Evolutionary conservation across 1,140 invertebrate species (phyloP), one percentile per base, ranked within the genome.

Genomic region (Halictus rubicundus): DNA sequence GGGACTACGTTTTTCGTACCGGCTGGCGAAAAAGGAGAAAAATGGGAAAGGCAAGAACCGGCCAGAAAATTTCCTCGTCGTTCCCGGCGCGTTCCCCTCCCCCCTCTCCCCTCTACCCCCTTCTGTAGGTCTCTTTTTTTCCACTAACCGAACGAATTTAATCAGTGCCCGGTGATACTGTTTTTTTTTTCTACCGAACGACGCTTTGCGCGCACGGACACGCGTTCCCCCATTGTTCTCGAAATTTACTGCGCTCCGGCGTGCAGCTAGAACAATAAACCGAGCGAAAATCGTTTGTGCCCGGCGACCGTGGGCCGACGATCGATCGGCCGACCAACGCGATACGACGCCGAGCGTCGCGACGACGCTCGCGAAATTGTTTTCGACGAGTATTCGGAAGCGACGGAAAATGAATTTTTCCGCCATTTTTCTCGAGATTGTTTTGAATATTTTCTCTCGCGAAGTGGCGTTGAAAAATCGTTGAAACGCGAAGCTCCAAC

Each of bases 101-200:
- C 19, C 16, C 1, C 1, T 4, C 32, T n/a, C 27, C 8, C 39
- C 39, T 32, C 32, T 32, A n/a, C n/a, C 32, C 32, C 0, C 32
- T 32, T 3, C n/a, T n/a, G n/a, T n/a, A 9, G 10, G 42, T 42
- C 42, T 42, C 42, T 42, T 42, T 42, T 42, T 46, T 23, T 25
- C 49, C 49, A 16, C 7, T 19, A 5, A 12, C 14, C 10, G 39
- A 54, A 27, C 19, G 65, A 23, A 69, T 76, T 68, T 76, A 76
- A 69, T 69, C 74, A 69, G 52, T 9, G 52, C 16, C n/a, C n/a
- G 16, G 49, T 14, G 37, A 69, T 46, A 69, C 49, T 60, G 54
- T 76, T 63, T 65, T 39, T 39, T 25, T 5, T 7, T 9, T 21
- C 9, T 14, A 6, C 27, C 39, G 7, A 57, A 16, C 12, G 12